Base-by-base conservation (phyloP, 2,888 invertebrate genomes). In the Chrysolina haemoptera region DNA sequence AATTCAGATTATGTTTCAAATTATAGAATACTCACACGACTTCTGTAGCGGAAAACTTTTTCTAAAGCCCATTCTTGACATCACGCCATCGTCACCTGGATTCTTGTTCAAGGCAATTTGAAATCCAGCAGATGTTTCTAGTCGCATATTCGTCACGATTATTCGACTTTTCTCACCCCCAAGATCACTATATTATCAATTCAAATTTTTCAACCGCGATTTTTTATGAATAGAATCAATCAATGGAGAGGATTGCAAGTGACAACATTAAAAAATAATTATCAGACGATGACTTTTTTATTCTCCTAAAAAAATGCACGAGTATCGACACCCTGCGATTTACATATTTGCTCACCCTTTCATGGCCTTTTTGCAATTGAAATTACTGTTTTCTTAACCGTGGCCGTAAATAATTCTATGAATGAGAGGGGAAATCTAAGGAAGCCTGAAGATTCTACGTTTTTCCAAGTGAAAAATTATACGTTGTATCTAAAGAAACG, bases 171-270 rank as follows among this genome's bases (percentile, higher is more conserved):
- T 66, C 16, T 66, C 50, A 48, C 79, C 82, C 78, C 80, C 81
- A 81, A 78, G 78, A 77, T 80, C 78, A 73, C 73, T 74, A 76
- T 74, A 83, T 83, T 83, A 81, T 79, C 81, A 84, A 82, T 84
- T 83, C 76, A 84, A 83, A 83, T 83, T 82, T 74, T 77, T 73
- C 69, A 62, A 55, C 71, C 76, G 73, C 75, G 70, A 78, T 81
- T 79, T 77, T 82, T 83, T 82, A 84, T 84, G 83, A 84, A 84
- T 83, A 76, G 83, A 80, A 85, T 85, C 84, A 82, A 85, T 85
- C 85, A 83, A 80, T 78, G 67, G 76, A 59, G 67, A 72, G 75
- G 76, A 77, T 76, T 81, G 80, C 71, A 75, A 76, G 72, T 81
- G 80, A 80, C 81, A 81, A 78, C 68, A 80, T 80, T 74, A 80